Percentiles rank a stretch among this genome's conserved stretches.
phyloP scores from a whole-genome alignment of 2,888 invertebrate species.

The Drosophila tanythrix region DNA sequence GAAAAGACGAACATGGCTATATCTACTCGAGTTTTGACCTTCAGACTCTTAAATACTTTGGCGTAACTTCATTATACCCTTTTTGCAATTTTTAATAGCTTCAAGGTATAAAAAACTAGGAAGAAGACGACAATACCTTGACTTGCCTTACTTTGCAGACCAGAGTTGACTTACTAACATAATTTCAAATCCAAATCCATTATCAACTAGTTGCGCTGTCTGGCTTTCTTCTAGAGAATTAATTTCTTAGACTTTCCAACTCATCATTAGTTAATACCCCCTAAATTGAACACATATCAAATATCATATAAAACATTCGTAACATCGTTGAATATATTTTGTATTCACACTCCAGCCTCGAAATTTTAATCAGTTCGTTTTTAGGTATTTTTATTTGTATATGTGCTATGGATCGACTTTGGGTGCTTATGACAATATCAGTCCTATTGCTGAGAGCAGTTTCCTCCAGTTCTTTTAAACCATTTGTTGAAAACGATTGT shows the following conservation, averaged over 20 bases:
- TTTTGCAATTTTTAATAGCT: neutral
- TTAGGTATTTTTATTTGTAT: neutral
- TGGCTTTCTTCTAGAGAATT: neutral
- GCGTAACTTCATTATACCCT: neutral
- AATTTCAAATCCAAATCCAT: neutral
- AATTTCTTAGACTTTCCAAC: neutral
- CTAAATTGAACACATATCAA: neutral
- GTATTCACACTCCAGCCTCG: neutral
- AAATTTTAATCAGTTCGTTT: neutral
- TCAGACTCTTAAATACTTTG: neutral
- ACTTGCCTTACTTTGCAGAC: neutral
- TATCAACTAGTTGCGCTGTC: neutral
- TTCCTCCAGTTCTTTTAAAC: neutral
- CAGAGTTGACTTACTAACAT: neutral
- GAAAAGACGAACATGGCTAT: neutral
- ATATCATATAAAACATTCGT: neutral
- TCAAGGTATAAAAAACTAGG: neutral
- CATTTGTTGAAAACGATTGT: conserved; percentile 1
- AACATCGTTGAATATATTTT: neutral
- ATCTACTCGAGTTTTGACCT: neutral
- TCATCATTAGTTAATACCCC: neutral
- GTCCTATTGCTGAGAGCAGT: neutral
- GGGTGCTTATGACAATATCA: neutral
- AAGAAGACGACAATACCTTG: neutral
- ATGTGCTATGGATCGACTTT: neutral